Base-by-base conservation (phyloP, 2,113 vertebrate species). In the Zosterops pallidus region DNA sequence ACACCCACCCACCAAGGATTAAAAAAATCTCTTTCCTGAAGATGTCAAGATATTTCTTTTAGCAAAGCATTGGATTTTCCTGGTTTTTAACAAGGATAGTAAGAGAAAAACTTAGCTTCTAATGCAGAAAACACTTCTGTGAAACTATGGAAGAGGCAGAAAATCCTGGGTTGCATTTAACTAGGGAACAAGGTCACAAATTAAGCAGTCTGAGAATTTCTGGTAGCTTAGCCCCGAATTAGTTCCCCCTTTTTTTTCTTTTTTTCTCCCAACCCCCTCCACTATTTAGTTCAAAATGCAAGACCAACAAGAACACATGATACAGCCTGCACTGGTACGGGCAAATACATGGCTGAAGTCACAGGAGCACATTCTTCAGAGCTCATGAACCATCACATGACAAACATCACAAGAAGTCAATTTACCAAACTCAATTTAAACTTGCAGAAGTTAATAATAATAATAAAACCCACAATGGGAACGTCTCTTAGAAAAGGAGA, bases 151-250 rank as follows among this genome's bases (percentile, higher is more conserved):
- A 90, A 89, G 59, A 23, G 37, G 41, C 3, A 67, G 50, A 93
- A 88, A 92, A 95, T 42, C 78, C 55, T 47, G 37, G 37, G 67
- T 65, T 68, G 55, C 7, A 69, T 60, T 80, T 72, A 85, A 64
- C 22, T 26, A 71, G 24, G 44, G 47, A 93, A 67, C 63, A 90
- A 88, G 59, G 67, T 88, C 70, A 93, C 53, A 88, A 76, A 76
- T 90, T 88, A 95, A 94, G 88, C 28, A 83, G 92, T 92, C 92
- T 94, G 92, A 94, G 94, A 95, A 94, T 96, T 77, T 90, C 79
- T 90, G 46, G 55, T 88, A 77, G 62, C 78, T 95, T 65, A 87
- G 59, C 35, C 33, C 35, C 65, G 70, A 53, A 68, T 91, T 5
- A 94, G 84, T 35, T 60, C 19, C 41, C 21, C 18, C 6, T 1